These are phyloP conservation scores for Pinctada fucata DNA, from an alignment of 2,888 invertebrate species.

Conservation along the genomic window DNA sequence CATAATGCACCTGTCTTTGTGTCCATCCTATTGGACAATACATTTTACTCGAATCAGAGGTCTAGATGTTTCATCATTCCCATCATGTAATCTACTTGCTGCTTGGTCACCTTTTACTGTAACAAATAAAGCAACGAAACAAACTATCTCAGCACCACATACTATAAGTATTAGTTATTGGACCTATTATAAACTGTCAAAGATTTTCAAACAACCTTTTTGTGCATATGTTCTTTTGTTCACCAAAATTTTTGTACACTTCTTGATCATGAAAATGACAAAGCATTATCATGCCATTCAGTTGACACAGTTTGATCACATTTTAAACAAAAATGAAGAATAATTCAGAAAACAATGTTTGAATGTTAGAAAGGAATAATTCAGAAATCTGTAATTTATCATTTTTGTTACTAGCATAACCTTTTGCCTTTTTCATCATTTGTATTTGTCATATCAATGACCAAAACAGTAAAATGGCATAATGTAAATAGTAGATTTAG, in stretches of 20 bases:
- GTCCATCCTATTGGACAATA: slow-evolving; percentile 15
- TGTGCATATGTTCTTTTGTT: slow-evolving; percentile 13
- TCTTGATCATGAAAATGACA: not conserved
- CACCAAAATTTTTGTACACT: slow-evolving; percentile 4
- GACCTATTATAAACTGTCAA: not conserved
- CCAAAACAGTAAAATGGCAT: no score
- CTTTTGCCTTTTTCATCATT: no score
- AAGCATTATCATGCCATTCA: no score
- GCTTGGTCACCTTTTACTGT: not conserved
- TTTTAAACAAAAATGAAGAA: no score
- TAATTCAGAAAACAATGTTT: no score
- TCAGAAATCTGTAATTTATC: no score
- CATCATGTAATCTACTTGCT: not conserved
- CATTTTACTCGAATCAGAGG: not conserved
- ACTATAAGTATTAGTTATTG: not conserved
- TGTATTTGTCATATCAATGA: no score
- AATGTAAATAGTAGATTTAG: no score
- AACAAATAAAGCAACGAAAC: not conserved
- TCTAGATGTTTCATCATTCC: not conserved
- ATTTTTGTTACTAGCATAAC: no score
- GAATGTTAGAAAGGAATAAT: no score
- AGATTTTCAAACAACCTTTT: slow-evolving; percentile 13
- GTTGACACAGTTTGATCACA: no score
- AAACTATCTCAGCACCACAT: not conserved
- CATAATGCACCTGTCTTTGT: slow-evolving; percentile 6